Evolutionary conservation across 23 tunicate genomes (phyloP), one percentile per base, ranked within the genome.

Genomic region (Pegea sp.): DNA sequence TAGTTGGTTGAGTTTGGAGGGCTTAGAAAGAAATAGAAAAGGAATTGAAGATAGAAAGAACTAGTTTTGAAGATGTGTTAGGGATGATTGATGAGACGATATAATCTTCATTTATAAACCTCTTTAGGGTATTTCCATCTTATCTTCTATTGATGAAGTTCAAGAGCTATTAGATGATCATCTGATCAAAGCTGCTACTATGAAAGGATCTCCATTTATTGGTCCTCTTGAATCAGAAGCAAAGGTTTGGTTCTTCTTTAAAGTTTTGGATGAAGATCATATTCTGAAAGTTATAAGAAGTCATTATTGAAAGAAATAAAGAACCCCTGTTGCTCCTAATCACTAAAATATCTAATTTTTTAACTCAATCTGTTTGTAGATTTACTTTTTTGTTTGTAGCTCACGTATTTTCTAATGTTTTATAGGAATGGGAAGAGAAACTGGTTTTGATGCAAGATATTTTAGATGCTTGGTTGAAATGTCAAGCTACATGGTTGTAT

Each of bases 401-500:
- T 51, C 56, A 11, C 24, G 56, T 51, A n/a, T n/a, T n/a, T n/a
- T n/a, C n/a, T n/a, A n/a, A n/a, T n/a, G n/a, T 6, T n/a, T 44
- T 0, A 28, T 30, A 87, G 97, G 97, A 70, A 50, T 87, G 97
- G 97, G 97, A 87, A 57, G 88, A 76, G 50, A 87, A 87, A 60
- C 63, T 87, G 53, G 61, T 76, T 8, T 31, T 87, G 65, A 75
- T 87, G 97, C 97, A 87, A 61, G 97, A 87, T 34, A 75, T 87
- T 33, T 58, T 87, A 22, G 97, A 87, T 50, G 78, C 77, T 28
- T 87, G 97, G 97, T 65, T 87, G 25, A 87, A 87, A 43, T 76
- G 86, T 28, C 97, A 87, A 44, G 97, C 97, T 3, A 76, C 97
- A 21, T 87, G 97, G 97, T 75, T 87, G 27, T 87, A 87, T 34